Conservation (phyloP, 2,113 vertebrate genomes). For the Hippocampus abdominalis region DNA sequence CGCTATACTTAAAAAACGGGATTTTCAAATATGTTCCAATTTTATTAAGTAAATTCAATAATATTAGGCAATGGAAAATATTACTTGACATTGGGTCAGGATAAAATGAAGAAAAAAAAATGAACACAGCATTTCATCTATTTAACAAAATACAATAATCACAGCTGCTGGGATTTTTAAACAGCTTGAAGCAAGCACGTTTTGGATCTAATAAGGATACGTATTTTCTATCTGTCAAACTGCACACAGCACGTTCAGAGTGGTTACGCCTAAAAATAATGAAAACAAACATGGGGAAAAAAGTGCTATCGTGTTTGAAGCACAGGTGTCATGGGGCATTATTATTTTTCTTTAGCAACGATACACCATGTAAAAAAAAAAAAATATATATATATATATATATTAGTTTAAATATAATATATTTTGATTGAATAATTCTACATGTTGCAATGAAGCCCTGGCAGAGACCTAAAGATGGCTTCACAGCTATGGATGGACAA, state of each 20-base stretch:
- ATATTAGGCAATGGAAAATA: neutral
- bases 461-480: neutral
- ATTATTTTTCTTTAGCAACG: too few relatives aligned
- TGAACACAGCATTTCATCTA: neutral
- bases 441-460: conserved; percentile 15
- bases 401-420: neutral
- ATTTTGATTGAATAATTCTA: neutral
- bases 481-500: conserved; percentile 2
- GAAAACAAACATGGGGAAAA: neutral
- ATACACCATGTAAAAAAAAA: neutral
- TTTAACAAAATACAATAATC: neutral
- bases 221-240: neutral
- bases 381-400: too few relatives aligned
- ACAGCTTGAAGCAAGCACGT: too few relatives aligned
- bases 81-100: too few relatives aligned
- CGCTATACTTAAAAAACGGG: neutral
- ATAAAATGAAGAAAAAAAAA: neutral
- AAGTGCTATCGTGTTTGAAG: too few relatives aligned
- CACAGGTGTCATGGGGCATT: too few relatives aligned
- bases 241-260: neutral
- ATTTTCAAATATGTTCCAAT: neutral
- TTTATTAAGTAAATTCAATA: neutral
- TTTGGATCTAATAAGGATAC: too few relatives aligned
- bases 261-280: too few relatives aligned
- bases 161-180: too few relatives aligned